Evolutionary conservation across 1,140 invertebrate species (phyloP).

Genomic region (Danaus melanippus): DNA sequence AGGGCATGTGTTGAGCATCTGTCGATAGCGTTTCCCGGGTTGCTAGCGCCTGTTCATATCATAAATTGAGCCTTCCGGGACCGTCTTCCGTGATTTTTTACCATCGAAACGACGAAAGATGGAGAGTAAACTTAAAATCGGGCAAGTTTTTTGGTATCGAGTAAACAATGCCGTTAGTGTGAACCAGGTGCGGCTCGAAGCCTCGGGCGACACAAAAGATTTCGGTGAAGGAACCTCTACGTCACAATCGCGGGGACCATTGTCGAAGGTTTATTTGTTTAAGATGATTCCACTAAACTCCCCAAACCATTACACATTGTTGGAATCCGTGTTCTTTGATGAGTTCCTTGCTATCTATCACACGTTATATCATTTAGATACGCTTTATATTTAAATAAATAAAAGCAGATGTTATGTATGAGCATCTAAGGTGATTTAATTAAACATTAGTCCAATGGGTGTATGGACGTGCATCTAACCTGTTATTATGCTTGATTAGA

Average conservation of each 20-base stretch:
- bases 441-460: slow-evolving; percentile 61
- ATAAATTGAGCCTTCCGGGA: slow-evolving; percentile 65
- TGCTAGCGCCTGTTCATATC: slow-evolving; percentile 47
- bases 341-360: slow-evolving; percentile 52
- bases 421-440: slow-evolving; percentile 64
- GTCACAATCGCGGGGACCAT: slow-evolving; percentile 45
- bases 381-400: slow-evolving; percentile 19
- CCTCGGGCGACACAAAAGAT: slow-evolving; percentile 60
- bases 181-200: slow-evolving; percentile 51
- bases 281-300: slow-evolving; percentile 52
- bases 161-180: slow-evolving; percentile 61
- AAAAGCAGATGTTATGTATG: slow-evolving; percentile 44
- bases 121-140: slow-evolving; percentile 62
- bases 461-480: slow-evolving; percentile 61
- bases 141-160: slow-evolving; percentile 45
- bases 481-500: slow-evolving; percentile 71
- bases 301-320: slow-evolving; percentile 20
- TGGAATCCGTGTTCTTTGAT: slow-evolving; percentile 19
- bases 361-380: slow-evolving; percentile 45
- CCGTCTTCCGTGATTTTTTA: slow-evolving; percentile 64
- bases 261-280: slow-evolving; percentile 51
- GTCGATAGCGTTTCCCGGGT: slow-evolving; percentile 58
- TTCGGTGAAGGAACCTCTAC: slow-evolving; percentile 54
- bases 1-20: slow-evolving; percentile 55
- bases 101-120: slow-evolving; percentile 59